phyloP scores from a whole-genome alignment of 1,140 invertebrate genomes.

The Plectrocnemia conspersa region DNA sequence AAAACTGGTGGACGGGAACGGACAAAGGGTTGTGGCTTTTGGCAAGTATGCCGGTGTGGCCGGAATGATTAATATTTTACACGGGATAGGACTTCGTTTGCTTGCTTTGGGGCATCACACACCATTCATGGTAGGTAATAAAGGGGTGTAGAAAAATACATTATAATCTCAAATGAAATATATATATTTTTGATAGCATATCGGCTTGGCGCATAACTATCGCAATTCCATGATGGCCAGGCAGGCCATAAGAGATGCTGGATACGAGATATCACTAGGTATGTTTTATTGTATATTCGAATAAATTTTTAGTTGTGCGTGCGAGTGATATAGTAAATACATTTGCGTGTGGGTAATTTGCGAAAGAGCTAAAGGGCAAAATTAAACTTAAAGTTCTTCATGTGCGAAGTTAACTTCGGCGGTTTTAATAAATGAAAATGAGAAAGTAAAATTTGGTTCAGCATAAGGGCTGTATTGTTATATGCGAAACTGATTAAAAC shows the following conservation, averaged over 20 bases:
- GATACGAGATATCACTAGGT: constrained; percentile 93
- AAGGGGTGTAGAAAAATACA: constrained; percentile 2
- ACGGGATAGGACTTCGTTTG: constrained; percentile 90
- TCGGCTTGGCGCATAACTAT: constrained; percentile 98
- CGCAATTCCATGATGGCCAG: constrained; percentile 94
- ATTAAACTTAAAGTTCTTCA: no score
- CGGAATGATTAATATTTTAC: constrained; percentile 98
- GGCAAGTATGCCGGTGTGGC: constrained; percentile 98
- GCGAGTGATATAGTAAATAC: no score
- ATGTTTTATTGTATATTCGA: no score
- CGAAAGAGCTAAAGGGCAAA: no score
- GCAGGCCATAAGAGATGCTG: constrained; percentile 94
- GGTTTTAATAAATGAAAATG: no score
- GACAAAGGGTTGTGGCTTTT: constrained; percentile 93
- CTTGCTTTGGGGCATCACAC: constrained; percentile 97
- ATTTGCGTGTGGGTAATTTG: no score
- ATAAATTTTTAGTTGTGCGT: no score
- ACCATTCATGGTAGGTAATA: constrained; percentile 84
- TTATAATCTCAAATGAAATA: constrained; percentile 2
- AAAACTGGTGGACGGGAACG: constrained; percentile 84
- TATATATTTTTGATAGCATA: constrained; percentile 62
- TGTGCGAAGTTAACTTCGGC: no score
- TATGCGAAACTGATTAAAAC: no score
- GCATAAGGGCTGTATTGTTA: no score
- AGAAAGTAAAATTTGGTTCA: no score